These are phyloP conservation scores for Melanotus villosus DNA, from an alignment of 2,888 invertebrate genomes.

Conservation along the genomic window DNA sequence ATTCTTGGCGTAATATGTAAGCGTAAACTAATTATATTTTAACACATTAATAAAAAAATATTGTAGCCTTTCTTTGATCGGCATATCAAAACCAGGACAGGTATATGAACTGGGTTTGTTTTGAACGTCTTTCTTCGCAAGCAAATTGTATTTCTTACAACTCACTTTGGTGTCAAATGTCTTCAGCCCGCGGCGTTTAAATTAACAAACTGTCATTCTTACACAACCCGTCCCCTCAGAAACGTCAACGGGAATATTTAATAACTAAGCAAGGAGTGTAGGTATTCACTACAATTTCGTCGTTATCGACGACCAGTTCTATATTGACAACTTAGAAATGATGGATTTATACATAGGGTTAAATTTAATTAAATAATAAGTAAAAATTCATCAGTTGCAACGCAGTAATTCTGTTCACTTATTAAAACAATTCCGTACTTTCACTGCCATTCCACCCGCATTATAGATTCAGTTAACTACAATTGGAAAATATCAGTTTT, in stretches of 20 bases:
- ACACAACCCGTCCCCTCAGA: constrained; percentile 53
- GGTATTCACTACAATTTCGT: constrained; percentile 49
- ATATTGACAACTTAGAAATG: constrained; percentile 37
- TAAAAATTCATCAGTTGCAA: too few species aligned
- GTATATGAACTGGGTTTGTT: neutral
- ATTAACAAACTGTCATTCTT: constrained; percentile 62
- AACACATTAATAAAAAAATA: neutral
- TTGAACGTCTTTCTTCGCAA: constrained; percentile 19
- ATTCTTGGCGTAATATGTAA: too few species aligned
- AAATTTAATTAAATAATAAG: too few species aligned
- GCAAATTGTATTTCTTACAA: constrained; percentile 42
- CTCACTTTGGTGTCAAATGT: constrained; percentile 54
- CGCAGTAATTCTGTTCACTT: too few species aligned
- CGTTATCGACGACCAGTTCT: constrained; percentile 48
- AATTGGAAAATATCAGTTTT: constrained; percentile 42
- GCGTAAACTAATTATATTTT: too few species aligned
- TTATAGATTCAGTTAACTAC: constrained; percentile 28
- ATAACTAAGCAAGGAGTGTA: constrained; percentile 53
- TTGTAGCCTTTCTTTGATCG: neutral
- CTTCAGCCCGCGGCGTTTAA: constrained; percentile 57
- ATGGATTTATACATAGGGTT: neutral
- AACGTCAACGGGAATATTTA: constrained; percentile 58
- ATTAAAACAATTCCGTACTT: neutral
- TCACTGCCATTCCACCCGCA: constrained; percentile 22
- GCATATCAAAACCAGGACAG: neutral